Evolutionary conservation across 2,113 vertebrate genomes (phyloP).

Genomic region (Hemichromis elongatus): DNA sequence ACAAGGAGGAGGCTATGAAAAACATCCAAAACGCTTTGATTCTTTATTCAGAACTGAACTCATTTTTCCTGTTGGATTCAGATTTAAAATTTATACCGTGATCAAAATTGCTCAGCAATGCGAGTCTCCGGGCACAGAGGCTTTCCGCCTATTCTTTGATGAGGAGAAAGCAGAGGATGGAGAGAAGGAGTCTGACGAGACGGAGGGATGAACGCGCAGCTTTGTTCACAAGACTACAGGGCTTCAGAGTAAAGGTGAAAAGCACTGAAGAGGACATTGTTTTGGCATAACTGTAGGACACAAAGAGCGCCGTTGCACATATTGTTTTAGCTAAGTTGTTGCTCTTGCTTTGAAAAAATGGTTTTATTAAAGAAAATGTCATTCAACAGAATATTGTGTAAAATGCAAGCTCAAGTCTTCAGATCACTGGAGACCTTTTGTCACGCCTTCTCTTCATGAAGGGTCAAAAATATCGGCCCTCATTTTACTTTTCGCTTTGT

Average conservation of each 20-base stretch:
- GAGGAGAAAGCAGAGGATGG: constrained; percentile 8
- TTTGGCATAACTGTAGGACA: background rate
- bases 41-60: constrained; percentile 41
- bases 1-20: constrained; percentile 18
- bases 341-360: background rate
- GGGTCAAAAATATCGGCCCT: background rate
- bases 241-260: background rate
- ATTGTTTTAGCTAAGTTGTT: background rate
- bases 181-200: constrained; percentile 23
- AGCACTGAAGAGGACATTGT: background rate
- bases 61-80: constrained; percentile 42
- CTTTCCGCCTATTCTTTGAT: constrained; percentile 32
- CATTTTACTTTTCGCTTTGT: background rate
- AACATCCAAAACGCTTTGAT: constrained; percentile 33
- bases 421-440: background rate
- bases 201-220: background rate
- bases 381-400: background rate
- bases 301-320: background rate
- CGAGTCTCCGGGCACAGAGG: constrained; percentile 17
- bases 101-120: constrained; percentile 44
- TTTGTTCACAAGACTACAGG: background rate
- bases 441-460: background rate
- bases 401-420: background rate
- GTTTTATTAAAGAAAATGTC: background rate
- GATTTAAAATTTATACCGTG: constrained; percentile 42